These are phyloP conservation scores for Synchiropus splendidus DNA, from an alignment of 2,113 vertebrate genomes.

Conservation along the genomic window DNA sequence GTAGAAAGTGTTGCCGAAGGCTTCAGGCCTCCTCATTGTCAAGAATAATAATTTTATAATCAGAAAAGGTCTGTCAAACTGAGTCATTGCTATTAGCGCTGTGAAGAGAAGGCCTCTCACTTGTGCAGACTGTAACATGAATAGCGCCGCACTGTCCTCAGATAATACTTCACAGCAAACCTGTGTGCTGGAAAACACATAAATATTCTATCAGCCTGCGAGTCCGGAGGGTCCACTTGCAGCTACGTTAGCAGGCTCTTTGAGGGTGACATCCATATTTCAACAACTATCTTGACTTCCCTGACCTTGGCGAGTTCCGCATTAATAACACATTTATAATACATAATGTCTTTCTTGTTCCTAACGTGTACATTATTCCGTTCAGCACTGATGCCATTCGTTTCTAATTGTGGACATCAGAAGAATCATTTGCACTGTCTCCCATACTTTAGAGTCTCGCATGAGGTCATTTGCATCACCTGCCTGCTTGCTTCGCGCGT, in stretches of 20 bases:
- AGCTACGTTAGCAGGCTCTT: conserved; percentile 47
- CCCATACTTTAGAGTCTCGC: conserved; percentile 49
- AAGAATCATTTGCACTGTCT: conserved; percentile 61
- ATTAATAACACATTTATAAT: conserved; percentile 73
- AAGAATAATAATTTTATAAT: too few relatives aligned
- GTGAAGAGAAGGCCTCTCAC: background rate
- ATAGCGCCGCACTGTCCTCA: conserved; percentile 6
- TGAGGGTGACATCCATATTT: conserved; percentile 60
- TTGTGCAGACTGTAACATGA: conserved; percentile 2
- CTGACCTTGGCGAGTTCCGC: conserved; percentile 59
- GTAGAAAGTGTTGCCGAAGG: too few relatives aligned
- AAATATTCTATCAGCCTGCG: conserved; percentile 43
- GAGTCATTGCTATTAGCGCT: too few relatives aligned
- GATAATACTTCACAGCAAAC: conserved; percentile 15
- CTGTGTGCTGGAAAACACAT: conserved; percentile 25
- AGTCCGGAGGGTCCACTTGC: conserved; percentile 57
- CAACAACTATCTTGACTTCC: conserved; percentile 61
- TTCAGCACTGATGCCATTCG: conserved; percentile 36
- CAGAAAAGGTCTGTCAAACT: too few relatives aligned
- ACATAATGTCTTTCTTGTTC: conserved; percentile 65
- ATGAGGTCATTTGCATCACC: conserved; percentile 64
- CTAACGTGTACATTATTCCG: conserved; percentile 43
- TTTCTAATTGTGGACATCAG: conserved; percentile 65
- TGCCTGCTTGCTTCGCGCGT: conserved; percentile 30
- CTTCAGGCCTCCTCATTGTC: too few relatives aligned